Evolutionary conservation across 2,113 vertebrate genomes (phyloP).

Genomic region (Laticauda laticaudata): DNA sequence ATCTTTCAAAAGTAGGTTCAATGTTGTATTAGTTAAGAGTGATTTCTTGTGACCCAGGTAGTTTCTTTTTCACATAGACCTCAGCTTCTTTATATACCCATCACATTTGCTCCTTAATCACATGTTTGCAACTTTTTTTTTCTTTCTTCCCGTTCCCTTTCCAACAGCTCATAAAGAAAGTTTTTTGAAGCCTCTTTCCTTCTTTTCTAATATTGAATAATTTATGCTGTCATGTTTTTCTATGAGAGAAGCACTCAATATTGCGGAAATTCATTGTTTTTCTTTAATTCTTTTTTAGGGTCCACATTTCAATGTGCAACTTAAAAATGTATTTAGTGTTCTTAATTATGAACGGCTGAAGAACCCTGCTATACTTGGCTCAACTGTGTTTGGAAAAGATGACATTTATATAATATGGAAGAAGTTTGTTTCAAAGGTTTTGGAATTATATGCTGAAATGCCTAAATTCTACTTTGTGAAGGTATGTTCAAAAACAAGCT

Average conservation of each 20-base stretch:
- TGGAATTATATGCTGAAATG: slow-evolving; percentile 32
- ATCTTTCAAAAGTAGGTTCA: background rate
- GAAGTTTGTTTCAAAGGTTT: slow-evolving; percentile 66
- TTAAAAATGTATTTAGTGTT: slow-evolving; percentile 79
- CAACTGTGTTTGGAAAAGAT: slow-evolving; percentile 84
- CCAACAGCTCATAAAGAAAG: background rate
- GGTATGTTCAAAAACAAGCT: slow-evolving; percentile 64
- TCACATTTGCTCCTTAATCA: background rate
- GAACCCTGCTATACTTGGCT: slow-evolving; percentile 74
- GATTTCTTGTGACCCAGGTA: background rate
- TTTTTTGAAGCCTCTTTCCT: background rate
- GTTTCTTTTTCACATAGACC: background rate
- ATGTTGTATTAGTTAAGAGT: background rate
- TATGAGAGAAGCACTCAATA: background rate
- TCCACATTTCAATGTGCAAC: slow-evolving; percentile 60
- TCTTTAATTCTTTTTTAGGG: slow-evolving; percentile 44
- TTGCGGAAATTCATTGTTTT: background rate
- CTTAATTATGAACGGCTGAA: slow-evolving; percentile 76
- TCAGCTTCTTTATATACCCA: background rate
- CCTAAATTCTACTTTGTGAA: slow-evolving; percentile 87
- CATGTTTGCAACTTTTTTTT: background rate
- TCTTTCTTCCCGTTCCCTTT: background rate
- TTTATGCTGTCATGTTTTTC: background rate
- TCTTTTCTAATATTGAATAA: background rate
- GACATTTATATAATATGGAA: slow-evolving; percentile 79